These are phyloP conservation scores for Mus pahari DNA, from an alignment of 2,113 vertebrate species.

Conservation along the genomic window DNA sequence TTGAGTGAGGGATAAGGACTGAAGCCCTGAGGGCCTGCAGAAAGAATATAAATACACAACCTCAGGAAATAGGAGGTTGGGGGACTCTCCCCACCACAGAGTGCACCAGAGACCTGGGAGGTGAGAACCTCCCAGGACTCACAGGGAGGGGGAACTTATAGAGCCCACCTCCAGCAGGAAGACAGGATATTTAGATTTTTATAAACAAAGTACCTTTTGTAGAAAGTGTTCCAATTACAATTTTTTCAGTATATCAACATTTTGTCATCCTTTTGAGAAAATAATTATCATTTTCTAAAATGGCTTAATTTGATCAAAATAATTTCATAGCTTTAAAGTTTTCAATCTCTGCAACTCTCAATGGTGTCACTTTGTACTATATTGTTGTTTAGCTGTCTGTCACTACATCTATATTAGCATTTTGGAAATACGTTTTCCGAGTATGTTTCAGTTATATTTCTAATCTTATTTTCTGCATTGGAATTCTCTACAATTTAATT, in stretches of 20 bases:
- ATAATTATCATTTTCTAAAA: not conserved
- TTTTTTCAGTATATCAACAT: not conserved
- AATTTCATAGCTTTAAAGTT: not conserved
- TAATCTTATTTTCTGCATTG: not conserved
- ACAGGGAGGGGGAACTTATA: too few species aligned
- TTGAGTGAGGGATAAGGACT: too few species aligned
- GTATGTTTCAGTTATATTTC: not conserved
- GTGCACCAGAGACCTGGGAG: too few species aligned
- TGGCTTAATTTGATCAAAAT: not conserved
- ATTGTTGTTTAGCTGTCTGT: not conserved
- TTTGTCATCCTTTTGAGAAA: not conserved
- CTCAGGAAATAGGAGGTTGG: too few species aligned
- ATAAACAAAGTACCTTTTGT: not conserved
- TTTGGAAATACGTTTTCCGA: not conserved
- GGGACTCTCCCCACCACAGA: too few species aligned
- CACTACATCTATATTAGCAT: not conserved
- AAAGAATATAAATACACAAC: too few species aligned
- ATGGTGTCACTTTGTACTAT: not conserved
- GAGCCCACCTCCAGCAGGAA: too few species aligned
- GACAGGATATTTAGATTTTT: not conserved
- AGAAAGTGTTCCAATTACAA: not conserved
- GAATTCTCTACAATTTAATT: not conserved
- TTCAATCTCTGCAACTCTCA: not conserved
- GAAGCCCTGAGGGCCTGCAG: too few species aligned
- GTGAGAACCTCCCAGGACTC: too few species aligned